A percentile compares a stretch with the other conserved stretches of the same genome.
Evolutionary conservation across 2,888 invertebrate genomes (phyloP).

Genomic region (Blastobasis adustella): DNA sequence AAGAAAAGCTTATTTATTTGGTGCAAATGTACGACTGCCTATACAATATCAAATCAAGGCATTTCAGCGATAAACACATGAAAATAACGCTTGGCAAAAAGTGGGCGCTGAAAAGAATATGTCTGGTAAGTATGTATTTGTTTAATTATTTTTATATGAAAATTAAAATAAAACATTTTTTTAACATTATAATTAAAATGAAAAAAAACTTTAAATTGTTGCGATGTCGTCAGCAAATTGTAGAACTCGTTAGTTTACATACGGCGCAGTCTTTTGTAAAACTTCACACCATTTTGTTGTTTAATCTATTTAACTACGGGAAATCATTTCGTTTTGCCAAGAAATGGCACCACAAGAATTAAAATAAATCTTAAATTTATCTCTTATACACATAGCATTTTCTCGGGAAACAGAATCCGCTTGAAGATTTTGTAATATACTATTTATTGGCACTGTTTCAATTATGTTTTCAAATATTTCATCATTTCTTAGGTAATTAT

Average conservation of each 20-base stretch:
- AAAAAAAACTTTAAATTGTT: background rate
- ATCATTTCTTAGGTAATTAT: constrained; percentile 3
- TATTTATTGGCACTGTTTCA: constrained; percentile 1
- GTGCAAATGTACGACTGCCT: constrained; percentile 12
- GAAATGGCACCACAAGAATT: background rate
- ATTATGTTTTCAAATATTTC: background rate
- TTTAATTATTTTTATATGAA: constrained; percentile 3
- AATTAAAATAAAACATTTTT: background rate
- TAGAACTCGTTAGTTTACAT: constrained; percentile 3
- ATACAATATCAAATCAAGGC: constrained; percentile 11
- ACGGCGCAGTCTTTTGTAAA: constrained; percentile 2
- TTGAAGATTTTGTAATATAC: constrained; percentile 5
- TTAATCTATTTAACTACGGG: constrained; percentile 1
- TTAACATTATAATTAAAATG: background rate
- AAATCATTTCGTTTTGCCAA: constrained; percentile 3
- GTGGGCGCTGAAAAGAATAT: constrained; percentile 5
- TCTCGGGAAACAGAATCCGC: constrained; percentile 1
- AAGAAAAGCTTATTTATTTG: constrained; percentile 13
- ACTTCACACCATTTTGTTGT: constrained; percentile 2
- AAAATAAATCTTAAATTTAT: constrained; percentile 1
- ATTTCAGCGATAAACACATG: constrained; percentile 9
- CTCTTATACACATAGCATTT: constrained; percentile 1
- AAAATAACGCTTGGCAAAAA: constrained; percentile 9
- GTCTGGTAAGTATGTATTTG: constrained; percentile 4
- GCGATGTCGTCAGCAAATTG: constrained; percentile 2